Evolutionary conservation across 1,140 invertebrate genomes (phyloP).

Genomic region (Probaryconus sp.): DNA sequence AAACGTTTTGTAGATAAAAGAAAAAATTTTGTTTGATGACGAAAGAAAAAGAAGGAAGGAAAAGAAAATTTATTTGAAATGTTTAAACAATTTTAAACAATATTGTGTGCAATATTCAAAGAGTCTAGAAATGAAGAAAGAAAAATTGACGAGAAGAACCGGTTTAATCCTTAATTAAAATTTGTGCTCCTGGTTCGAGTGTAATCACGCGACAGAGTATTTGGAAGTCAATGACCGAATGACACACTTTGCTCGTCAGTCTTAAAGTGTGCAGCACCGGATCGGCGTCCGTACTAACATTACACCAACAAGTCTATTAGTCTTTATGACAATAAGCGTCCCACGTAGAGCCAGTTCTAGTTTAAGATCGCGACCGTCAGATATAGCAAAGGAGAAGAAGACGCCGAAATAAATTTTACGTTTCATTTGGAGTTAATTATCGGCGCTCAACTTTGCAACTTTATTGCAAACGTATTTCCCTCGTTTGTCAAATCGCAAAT

Average conservation of each 20-base stretch:
- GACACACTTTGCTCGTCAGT: constrained; percentile 53
- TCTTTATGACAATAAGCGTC: constrained; percentile 8
- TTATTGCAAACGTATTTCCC: too few relatives aligned
- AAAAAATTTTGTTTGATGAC: too few relatives aligned
- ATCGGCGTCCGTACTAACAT: constrained; percentile 13
- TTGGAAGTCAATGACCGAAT: constrained; percentile 62
- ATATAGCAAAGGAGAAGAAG: too few relatives aligned
- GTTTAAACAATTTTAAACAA: too few relatives aligned
- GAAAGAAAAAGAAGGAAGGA: neutral
- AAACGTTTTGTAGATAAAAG: too few relatives aligned
- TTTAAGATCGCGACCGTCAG: constrained; percentile 6
- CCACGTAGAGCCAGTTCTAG: neutral
- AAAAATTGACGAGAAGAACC: too few relatives aligned
- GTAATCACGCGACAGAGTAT: constrained; percentile 19
- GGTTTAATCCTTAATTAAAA: constrained; percentile 3
- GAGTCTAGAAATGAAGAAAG: too few relatives aligned
- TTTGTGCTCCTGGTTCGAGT: neutral
- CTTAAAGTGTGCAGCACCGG: constrained; percentile 10
- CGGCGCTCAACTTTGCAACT: too few relatives aligned
- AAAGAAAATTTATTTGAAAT: too few relatives aligned
- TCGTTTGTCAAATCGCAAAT: too few relatives aligned
- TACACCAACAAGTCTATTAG: constrained; percentile 10
- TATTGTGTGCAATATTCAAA: too few relatives aligned
- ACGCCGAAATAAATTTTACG: neutral
- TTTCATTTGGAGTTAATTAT: too few relatives aligned